Conservation (phyloP, 1,140 invertebrate genomes). For the Bicyclus anynana region DNA sequence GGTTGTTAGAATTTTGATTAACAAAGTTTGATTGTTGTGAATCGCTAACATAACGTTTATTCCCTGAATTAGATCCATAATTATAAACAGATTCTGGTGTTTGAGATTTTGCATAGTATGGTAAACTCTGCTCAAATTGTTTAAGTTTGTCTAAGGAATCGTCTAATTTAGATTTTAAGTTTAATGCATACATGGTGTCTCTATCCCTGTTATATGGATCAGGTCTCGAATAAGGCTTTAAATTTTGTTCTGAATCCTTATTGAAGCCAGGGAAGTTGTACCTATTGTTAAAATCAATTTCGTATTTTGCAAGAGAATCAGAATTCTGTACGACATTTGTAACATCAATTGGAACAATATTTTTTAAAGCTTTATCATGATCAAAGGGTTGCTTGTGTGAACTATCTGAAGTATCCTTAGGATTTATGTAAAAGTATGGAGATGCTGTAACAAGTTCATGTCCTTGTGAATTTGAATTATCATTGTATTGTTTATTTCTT, state of each 20-base stretch:
- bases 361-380: slow-evolving; percentile 72
- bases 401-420: slow-evolving; percentile 43
- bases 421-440: slow-evolving; percentile 47
- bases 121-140: slow-evolving; percentile 36
- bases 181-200: slow-evolving; percentile 52
- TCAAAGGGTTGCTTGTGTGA: slow-evolving; percentile 62
- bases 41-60: slow-evolving; percentile 30
- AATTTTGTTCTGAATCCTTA: slow-evolving; percentile 49
- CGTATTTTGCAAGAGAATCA: slow-evolving; percentile 37
- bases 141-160: slow-evolving; percentile 44
- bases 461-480: slow-evolving; percentile 35
- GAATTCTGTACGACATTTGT: slow-evolving; percentile 62
- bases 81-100: slow-evolving; percentile 35
- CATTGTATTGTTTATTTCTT: slow-evolving; percentile 40
- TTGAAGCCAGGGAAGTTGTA: slow-evolving; percentile 35
- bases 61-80: slow-evolving; percentile 31
- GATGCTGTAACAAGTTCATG: slow-evolving; percentile 59
- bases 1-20: slow-evolving; percentile 37
- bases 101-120: slow-evolving; percentile 38
- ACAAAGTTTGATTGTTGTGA: slow-evolving; percentile 32
- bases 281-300: slow-evolving; percentile 38
- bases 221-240: slow-evolving; percentile 47
- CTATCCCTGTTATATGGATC: slow-evolving; percentile 66
- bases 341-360: slow-evolving; percentile 70
- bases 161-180: slow-evolving; percentile 52